These are phyloP conservation scores for Atrichornis clamosus DNA, from an alignment of 2,113 vertebrate species.

Conservation along the genomic window DNA sequence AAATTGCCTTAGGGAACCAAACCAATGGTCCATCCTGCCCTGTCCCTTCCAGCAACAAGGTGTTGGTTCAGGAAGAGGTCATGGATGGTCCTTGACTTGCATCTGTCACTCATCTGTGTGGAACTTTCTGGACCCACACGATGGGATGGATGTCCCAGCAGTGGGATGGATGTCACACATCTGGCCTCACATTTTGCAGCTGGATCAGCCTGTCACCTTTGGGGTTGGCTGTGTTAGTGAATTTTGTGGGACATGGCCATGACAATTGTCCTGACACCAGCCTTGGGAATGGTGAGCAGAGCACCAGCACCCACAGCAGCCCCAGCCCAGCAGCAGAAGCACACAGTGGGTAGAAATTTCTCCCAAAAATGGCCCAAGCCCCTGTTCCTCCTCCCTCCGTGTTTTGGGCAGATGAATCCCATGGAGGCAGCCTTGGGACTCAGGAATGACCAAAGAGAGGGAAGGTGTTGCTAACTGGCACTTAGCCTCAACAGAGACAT, in stretches of 20 bases:
- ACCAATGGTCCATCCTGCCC: not conserved
- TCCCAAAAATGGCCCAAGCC: not conserved
- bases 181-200: not conserved
- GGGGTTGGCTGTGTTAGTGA: accelerated
- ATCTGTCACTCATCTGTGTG: not conserved
- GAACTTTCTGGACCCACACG: not conserved
- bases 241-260: not conserved
- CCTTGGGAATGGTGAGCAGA: not conserved
- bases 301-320: not conserved
- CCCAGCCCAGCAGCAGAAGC: not conserved
- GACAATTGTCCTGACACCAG: not conserved
- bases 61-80: not conserved
- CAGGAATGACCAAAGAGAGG: accelerated
- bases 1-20: not conserved
- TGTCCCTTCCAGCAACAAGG: not conserved
- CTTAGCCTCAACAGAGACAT: not conserved
- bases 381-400: not conserved
- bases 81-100: not conserved
- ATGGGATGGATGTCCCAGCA: not conserved
- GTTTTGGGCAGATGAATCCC: not conserved
- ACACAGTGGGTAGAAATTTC: not conserved
- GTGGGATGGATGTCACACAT: not conserved
- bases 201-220: not conserved
- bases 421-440: accelerated
- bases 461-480: not conserved